phyloP scores from a whole-genome alignment of 2,797 vertebrate genomes.

The Sardinella longiceps region DNA sequence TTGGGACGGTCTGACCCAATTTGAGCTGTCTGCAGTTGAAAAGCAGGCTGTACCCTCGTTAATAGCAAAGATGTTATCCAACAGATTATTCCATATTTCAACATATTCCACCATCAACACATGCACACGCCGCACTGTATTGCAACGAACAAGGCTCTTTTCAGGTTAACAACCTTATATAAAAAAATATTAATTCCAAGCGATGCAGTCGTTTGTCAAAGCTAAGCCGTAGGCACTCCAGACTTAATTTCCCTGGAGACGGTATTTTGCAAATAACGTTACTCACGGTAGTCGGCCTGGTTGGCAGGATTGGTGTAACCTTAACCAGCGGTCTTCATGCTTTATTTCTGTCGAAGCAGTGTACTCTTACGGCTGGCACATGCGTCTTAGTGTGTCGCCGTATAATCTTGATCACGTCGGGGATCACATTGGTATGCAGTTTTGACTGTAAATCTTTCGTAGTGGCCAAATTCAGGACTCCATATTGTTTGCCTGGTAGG shows the following conservation, averaged over 20 bases:
- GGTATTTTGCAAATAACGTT: slow-evolving; percentile 33
- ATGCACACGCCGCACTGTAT: not conserved
- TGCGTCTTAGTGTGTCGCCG: slow-evolving; percentile 41
- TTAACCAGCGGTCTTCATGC: slow-evolving; percentile 65
- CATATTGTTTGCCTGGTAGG: slow-evolving; percentile 76
- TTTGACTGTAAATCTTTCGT: slow-evolving; percentile 47
- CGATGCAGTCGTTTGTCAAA: not conserved
- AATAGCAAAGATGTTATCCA: slow-evolving; percentile 13
- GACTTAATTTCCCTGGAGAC: slow-evolving; percentile 27
- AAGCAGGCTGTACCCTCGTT: slow-evolving; percentile 36
- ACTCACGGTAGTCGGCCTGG: slow-evolving; percentile 54
- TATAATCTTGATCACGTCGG: slow-evolving; percentile 45
- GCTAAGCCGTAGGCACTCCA: not conserved
- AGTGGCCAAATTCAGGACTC: slow-evolving; percentile 74
- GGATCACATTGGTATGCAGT: slow-evolving; percentile 47
- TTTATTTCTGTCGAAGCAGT: slow-evolving; percentile 49
- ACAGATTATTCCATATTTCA: slow-evolving; percentile 1
- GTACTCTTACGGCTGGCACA: slow-evolving; percentile 17
- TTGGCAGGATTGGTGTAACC: slow-evolving; percentile 34
- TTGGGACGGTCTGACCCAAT: slow-evolving; percentile 67
- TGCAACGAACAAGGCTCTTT: not conserved
- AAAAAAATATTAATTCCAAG: slow-evolving; percentile 1
- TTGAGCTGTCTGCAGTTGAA: slow-evolving; percentile 43
- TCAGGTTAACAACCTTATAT: not conserved
- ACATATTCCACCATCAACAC: not conserved